Conservation (phyloP, 2,888 invertebrate species). For the Drosophila aldrichi region DNA sequence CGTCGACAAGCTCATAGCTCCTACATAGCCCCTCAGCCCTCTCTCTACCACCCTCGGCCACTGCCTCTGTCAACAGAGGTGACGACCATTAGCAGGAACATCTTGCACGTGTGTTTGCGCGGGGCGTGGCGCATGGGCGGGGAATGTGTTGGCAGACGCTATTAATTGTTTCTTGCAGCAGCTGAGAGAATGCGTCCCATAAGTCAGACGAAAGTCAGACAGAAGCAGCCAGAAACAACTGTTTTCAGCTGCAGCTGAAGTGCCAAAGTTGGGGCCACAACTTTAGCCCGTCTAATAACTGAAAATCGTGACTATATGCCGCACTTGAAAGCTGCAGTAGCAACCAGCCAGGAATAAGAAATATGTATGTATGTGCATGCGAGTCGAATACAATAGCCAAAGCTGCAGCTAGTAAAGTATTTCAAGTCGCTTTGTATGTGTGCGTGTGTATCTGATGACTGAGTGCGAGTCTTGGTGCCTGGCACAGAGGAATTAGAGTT, state of each 20-base stretch:
- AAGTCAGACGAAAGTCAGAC: conserved; percentile 42
- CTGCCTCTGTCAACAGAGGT: conserved; percentile 68
- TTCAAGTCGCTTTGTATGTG: conserved; percentile 29
- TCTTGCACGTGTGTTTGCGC: conserved; percentile 62
- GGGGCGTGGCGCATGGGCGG: background rate
- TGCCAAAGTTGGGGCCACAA: conserved; percentile 45
- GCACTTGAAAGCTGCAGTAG: conserved; percentile 60
- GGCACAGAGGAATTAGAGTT: conserved; percentile 15
- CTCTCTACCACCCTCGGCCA: background rate
- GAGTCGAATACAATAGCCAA: conserved; percentile 38
- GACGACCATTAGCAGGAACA: conserved; percentile 63
- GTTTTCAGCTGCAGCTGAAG: conserved; percentile 33
- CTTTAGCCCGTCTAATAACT: conserved; percentile 73
- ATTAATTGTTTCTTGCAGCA: conserved; percentile 74
- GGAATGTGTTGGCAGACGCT: conserved; percentile 66
- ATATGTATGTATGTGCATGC: conserved; percentile 25
- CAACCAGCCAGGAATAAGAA: conserved; percentile 38
- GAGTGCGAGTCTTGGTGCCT: conserved; percentile 26
- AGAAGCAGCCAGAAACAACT: conserved; percentile 40
- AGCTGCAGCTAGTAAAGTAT: conserved; percentile 44
- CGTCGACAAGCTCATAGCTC: conserved; percentile 52
- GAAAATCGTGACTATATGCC: conserved; percentile 81
- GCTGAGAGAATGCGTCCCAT: conserved; percentile 77
- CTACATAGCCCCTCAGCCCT: background rate
- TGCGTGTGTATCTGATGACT: conserved; percentile 41